Evolutionary conservation across 2,113 vertebrate species (phyloP).

Genomic region (Gadus macrocephalus): DNA sequence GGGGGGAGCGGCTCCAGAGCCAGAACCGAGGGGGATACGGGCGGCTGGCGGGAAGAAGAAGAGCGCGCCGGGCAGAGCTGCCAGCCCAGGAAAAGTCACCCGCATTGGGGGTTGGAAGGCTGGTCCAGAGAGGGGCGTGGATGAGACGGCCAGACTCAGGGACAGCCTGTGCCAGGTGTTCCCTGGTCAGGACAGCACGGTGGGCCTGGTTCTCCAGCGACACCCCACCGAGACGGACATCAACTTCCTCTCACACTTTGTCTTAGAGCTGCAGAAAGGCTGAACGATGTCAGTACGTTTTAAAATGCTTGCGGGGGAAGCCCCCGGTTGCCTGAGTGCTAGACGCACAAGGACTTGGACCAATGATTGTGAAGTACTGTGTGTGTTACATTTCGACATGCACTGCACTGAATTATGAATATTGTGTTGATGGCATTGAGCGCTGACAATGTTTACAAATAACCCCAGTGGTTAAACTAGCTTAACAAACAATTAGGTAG

Average conservation of each 20-base stretch:
- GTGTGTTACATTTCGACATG: no score
- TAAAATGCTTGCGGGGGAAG: no score
- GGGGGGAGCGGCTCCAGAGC: not conserved
- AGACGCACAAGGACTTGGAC: no score
- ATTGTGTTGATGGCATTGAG: no score
- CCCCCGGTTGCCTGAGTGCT: no score
- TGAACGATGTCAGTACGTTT: slow-evolving; percentile 1
- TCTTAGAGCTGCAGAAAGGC: slow-evolving; percentile 65
- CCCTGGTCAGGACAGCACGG: slow-evolving; percentile 73
- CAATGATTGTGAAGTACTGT: no score
- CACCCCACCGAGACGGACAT: slow-evolving; percentile 72
- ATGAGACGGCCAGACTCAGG: slow-evolving; percentile 70
- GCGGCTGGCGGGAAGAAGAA: not conserved
- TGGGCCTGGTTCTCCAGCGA: slow-evolving; percentile 76
- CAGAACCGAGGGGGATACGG: not conserved
- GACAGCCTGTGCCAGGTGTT: slow-evolving; percentile 76
- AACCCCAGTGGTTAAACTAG: no score
- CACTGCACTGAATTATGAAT: no score
- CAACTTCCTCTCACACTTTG: slow-evolving; percentile 74
- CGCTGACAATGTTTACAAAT: no score
- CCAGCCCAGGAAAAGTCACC: slow-evolving; percentile 7
- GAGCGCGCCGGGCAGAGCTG: not conserved
- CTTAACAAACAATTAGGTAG: no score
- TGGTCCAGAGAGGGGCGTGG: slow-evolving; percentile 28
- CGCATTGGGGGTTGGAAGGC: not conserved